Evolutionary conservation across 1,140 invertebrate genomes (phyloP).

Genomic region (Pseudomyrmex pallidus): DNA sequence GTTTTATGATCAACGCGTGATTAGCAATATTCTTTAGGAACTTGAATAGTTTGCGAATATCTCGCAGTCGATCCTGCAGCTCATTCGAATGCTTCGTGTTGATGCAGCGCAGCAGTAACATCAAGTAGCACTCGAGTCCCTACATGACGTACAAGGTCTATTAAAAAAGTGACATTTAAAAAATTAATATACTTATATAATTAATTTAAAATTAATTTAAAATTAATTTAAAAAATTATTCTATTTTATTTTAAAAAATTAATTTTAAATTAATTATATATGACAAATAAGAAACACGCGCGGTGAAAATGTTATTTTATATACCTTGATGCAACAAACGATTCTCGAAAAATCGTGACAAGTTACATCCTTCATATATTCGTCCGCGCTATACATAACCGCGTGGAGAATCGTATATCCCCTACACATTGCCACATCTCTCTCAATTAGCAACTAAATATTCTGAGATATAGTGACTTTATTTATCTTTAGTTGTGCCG

Average conservation of each 20-base stretch:
- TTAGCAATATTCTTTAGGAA: not conserved
- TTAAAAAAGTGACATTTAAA: not conserved
- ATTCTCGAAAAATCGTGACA: conserved; percentile 53
- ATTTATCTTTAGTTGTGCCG: too few relatives aligned
- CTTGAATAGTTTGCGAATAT: conserved; percentile 48
- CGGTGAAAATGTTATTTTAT: not conserved
- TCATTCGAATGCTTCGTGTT: conserved; percentile 62
- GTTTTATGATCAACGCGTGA: conserved; percentile 52
- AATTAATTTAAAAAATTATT: too few relatives aligned
- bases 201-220: too few relatives aligned
- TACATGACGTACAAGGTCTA: conserved; percentile 25
- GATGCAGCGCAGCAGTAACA: conserved; percentile 65
- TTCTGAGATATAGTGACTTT: not conserved
- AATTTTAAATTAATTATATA: too few relatives aligned
- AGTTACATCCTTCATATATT: conserved; percentile 8
- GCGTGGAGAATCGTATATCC: not conserved
- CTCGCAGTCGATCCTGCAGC: conserved; percentile 10
- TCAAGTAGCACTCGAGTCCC: conserved; percentile 70
- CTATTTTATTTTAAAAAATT: too few relatives aligned
- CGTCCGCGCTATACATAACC: conserved; percentile 4
- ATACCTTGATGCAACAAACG: conserved; percentile 60
- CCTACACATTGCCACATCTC: conserved; percentile 43
- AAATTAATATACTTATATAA: not conserved
- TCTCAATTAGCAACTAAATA: not conserved
- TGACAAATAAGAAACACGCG: not conserved